Percentiles rank a stretch among this genome's conserved stretches.
Evolutionary conservation across 2,113 vertebrate genomes (phyloP).

Genomic region (Hypomesus transpacificus): DNA sequence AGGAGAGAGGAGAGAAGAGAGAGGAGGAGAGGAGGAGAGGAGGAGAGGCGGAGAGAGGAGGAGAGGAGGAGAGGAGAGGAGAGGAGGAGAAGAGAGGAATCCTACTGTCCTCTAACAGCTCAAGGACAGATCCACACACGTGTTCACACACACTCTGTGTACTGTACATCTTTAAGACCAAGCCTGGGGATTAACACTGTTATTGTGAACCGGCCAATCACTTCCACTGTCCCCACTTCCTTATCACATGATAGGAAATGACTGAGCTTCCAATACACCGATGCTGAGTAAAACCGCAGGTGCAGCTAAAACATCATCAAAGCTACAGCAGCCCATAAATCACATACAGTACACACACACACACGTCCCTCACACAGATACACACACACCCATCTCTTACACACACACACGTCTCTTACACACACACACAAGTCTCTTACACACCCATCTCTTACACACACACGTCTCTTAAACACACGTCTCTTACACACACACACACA

Average conservation of each 20-base stretch:
- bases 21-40: background rate
- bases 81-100: background rate
- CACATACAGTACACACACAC: slow-evolving; percentile 53
- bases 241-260: slow-evolving; percentile 44
- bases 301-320: slow-evolving; percentile 47
- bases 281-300: slow-evolving; percentile 38
- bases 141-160: too few relatives aligned
- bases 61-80: background rate
- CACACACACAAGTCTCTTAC: too few relatives aligned
- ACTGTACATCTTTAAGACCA: too few relatives aligned
- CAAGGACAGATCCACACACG: too few relatives aligned
- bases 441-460: slow-evolving; percentile 17
- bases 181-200: background rate
- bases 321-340: slow-evolving; percentile 69
- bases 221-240: slow-evolving; percentile 43
- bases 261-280: slow-evolving; percentile 36
- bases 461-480: slow-evolving; percentile 13
- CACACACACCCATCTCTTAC: too few relatives aligned
- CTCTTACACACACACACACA: slow-evolving; percentile 24
- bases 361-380: too few relatives aligned
- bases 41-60: background rate
- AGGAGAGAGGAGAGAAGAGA: background rate
- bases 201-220: slow-evolving; percentile 49
- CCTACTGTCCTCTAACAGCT: background rate
- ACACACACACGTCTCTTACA: too few relatives aligned